Conservation (phyloP, 2,888 invertebrate species). For the Zygaena filipendulae region DNA sequence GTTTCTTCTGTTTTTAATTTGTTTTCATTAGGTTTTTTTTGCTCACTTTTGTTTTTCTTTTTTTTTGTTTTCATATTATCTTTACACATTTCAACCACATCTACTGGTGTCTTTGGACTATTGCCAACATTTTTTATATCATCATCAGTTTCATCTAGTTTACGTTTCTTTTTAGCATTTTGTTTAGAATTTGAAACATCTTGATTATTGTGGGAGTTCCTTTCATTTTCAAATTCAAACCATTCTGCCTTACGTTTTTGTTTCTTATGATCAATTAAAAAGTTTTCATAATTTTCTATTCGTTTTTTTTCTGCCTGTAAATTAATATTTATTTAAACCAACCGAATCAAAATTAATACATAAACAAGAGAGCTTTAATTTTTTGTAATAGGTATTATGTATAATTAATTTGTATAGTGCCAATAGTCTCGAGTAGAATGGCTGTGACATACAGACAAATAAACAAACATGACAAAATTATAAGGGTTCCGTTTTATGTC, state of each 20-base stretch:
- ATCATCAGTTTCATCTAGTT: constrained; percentile 4
- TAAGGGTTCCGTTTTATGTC: too few relatives aligned
- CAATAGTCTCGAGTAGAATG: too few relatives aligned
- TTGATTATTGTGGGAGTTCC: constrained; percentile 22
- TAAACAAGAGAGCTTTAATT: too few relatives aligned
- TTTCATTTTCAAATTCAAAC: constrained; percentile 65
- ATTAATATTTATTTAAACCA: not conserved
- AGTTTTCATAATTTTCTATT: constrained; percentile 59
- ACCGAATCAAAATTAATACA: not conserved
- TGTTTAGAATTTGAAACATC: not conserved
- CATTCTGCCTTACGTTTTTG: constrained; percentile 56
- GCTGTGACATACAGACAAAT: too few relatives aligned
- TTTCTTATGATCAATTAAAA: constrained; percentile 56
- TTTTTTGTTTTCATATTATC: constrained; percentile 8
- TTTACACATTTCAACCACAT: constrained; percentile 1
- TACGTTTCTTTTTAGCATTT: constrained; percentile 2
- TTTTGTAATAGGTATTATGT: too few relatives aligned
- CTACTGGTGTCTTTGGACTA: not conserved
- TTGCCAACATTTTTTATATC: too few relatives aligned
- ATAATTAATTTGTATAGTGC: too few relatives aligned
- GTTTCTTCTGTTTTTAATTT: constrained; percentile 23
- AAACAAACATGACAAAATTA: too few relatives aligned
- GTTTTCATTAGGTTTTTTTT: constrained; percentile 8
- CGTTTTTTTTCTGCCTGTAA: constrained; percentile 58
- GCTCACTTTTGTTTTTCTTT: constrained; percentile 19